Conservation (phyloP, 2,113 vertebrate species). For the Propithecus coquereli region DNA sequence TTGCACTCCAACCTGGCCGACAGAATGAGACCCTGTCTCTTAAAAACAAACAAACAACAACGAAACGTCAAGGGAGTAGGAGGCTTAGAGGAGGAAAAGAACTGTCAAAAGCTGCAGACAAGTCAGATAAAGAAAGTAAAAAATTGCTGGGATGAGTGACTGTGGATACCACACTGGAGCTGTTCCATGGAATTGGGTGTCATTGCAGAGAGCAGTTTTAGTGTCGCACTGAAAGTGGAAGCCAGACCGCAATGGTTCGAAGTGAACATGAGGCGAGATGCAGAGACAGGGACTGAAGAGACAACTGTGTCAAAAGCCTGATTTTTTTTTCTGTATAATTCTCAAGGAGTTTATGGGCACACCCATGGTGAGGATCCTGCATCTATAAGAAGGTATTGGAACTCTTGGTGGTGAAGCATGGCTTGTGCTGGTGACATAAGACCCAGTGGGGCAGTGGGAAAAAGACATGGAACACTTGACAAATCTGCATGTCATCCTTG, state of each 20-base stretch:
- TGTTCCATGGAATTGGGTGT: background rate
- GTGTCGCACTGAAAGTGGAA: background rate
- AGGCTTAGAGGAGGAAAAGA: background rate
- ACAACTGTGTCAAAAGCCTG: background rate
- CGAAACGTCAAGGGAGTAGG: background rate
- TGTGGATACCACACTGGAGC: background rate
- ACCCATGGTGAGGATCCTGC: background rate
- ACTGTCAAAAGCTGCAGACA: background rate
- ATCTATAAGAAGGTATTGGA: background rate
- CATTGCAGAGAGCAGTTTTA: no score
- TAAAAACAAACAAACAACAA: background rate
- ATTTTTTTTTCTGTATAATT: background rate
- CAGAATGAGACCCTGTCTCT: background rate
- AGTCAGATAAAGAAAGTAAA: background rate
- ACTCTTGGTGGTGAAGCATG: background rate
- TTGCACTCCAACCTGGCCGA: background rate
- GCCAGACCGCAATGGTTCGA: background rate
- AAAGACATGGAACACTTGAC: background rate
- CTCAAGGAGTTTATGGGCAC: background rate
- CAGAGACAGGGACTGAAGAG: background rate
- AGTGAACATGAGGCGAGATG: background rate
- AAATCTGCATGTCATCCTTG: background rate
- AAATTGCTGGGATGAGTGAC: background rate
- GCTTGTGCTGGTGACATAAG: background rate
- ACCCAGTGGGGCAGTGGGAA: background rate